These are phyloP conservation scores for Oreochromis aureus DNA, from an alignment of 2,113 vertebrate species.

Conservation along the genomic window DNA sequence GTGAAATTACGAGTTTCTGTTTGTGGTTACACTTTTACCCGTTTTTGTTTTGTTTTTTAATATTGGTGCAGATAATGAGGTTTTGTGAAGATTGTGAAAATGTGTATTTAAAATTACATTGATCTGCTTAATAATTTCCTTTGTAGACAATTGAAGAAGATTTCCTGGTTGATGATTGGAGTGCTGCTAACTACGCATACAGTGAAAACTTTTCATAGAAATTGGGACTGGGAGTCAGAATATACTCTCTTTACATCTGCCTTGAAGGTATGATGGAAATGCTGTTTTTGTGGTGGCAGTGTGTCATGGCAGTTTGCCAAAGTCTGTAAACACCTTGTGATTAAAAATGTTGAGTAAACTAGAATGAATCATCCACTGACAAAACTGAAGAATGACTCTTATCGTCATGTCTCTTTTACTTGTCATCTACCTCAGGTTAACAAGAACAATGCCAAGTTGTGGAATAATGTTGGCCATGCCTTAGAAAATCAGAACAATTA, in stretches of 20 bases:
- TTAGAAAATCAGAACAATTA: constrained; percentile 96
- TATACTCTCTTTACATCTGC: constrained; percentile 96
- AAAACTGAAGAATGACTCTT: not conserved
- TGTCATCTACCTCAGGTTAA: constrained; percentile 79
- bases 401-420: not conserved
- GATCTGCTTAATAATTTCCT: not conserved
- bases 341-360: not conserved
- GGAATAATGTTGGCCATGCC: constrained; percentile 98
- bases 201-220: constrained; percentile 92
- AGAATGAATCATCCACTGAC: not conserved
- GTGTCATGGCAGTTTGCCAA: not conserved
- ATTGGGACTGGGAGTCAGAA: constrained; percentile 98
- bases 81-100: not conserved
- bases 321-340: not conserved
- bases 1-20: not conserved
- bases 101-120: not conserved
- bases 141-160: constrained; percentile 80
- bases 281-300: not conserved
- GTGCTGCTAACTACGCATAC: constrained; percentile 84
- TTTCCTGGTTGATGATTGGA: constrained; percentile 87
- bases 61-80: not conserved
- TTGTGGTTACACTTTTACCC: not conserved
- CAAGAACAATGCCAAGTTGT: constrained; percentile 96
- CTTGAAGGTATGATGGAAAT: constrained; percentile 80
- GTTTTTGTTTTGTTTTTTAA: not conserved